Evolutionary conservation across 2,888 invertebrate species (phyloP).

Genomic region (Hylaea fasciaria): DNA sequence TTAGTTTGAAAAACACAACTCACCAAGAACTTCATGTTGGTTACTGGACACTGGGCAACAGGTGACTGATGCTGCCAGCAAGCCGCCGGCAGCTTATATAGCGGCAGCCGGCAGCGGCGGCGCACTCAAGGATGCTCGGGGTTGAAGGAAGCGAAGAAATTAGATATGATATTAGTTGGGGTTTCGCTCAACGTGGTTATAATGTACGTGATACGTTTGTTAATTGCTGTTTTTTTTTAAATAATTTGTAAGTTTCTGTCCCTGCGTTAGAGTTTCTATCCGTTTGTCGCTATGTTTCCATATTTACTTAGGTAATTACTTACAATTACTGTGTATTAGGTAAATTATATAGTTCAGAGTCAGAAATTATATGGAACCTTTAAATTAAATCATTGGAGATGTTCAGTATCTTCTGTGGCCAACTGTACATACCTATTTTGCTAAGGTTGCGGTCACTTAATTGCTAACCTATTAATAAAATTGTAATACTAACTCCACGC

Average conservation of each 20-base stretch:
- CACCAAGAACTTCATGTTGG: constrained; percentile 48
- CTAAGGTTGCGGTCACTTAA: too few species aligned
- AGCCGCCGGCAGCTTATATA: constrained; percentile 35
- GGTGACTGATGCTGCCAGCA: constrained; percentile 36
- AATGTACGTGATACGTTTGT: constrained; percentile 3
- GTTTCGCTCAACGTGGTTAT: constrained; percentile 5
- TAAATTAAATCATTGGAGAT: too few species aligned
- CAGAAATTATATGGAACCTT: background rate
- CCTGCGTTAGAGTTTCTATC: too few species aligned
- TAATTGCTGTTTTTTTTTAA: constrained; percentile 2
- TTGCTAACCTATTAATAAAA: too few species aligned
- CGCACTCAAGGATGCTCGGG: constrained; percentile 36
- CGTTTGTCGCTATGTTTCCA: too few species aligned
- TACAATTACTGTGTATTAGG: too few species aligned
- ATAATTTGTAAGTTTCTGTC: background rate
- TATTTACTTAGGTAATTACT: too few species aligned
- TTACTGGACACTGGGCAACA: constrained; percentile 22
- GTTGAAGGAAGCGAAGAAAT: constrained; percentile 34
- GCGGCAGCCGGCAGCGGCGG: constrained; percentile 4
- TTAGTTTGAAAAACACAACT: constrained; percentile 5
- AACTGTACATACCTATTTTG: too few species aligned
- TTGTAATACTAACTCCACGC: too few species aligned
- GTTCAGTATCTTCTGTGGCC: too few species aligned
- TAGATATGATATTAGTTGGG: constrained; percentile 11
- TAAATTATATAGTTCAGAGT: too few species aligned